Conservation (phyloP, 2,888 invertebrate species). For the Troilus luridus region DNA sequence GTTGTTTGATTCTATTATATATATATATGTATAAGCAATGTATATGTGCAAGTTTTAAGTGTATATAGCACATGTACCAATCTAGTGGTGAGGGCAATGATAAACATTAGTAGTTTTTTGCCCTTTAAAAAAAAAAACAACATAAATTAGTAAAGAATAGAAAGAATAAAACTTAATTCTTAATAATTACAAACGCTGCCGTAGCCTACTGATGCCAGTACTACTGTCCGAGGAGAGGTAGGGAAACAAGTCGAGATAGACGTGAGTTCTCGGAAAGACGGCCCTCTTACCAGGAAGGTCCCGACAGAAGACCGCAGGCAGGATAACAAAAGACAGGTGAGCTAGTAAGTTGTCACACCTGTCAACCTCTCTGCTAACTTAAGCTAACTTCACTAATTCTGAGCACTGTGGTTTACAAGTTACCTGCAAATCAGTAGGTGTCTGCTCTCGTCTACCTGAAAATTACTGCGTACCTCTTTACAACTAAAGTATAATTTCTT, state of each 20-base stretch:
- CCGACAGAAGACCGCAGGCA: not conserved
- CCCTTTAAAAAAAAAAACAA: too few species aligned
- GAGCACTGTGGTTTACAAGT: not conserved
- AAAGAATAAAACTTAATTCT: too few species aligned
- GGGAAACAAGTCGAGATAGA: not conserved
- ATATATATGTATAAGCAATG: too few species aligned
- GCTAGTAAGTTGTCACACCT: not conserved
- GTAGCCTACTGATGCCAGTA: not conserved
- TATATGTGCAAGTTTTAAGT: too few species aligned
- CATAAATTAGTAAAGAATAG: too few species aligned
- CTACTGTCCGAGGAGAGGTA: not conserved
- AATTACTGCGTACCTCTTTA: not conserved
- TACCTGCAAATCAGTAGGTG: not conserved
- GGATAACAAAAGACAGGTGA: not conserved
- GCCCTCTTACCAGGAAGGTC: not conserved
- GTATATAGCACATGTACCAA: too few species aligned
- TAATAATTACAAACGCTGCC: too few species aligned
- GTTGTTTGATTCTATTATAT: too few species aligned
- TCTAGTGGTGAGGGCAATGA: too few species aligned
- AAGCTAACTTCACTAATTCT: conserved; percentile 9
- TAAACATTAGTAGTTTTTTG: too few species aligned
- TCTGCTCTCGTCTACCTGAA: not conserved
- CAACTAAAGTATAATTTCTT: not conserved
- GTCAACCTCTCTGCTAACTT: not conserved
- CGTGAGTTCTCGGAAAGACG: not conserved